Evolutionary conservation across 2,113 vertebrate genomes (phyloP), one percentile per base, ranked within the genome.

Genomic region (Oreocharis arfaki): DNA sequence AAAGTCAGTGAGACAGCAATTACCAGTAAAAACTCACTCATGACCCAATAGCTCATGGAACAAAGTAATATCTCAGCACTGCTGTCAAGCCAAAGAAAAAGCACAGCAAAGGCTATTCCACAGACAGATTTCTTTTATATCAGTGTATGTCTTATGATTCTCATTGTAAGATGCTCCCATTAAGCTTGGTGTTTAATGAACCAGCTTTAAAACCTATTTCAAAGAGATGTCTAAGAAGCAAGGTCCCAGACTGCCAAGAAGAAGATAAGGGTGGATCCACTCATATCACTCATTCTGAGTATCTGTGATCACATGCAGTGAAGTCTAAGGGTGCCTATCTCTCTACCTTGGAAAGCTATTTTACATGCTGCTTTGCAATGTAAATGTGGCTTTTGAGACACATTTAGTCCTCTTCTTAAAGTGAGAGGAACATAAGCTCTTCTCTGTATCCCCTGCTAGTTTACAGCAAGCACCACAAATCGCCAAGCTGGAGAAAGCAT

Each of bases 1-100:
- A 93, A 92, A 96, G 93, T 95, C 95, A 86, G 92, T 59, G 89
- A 96, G 84, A 96, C 56, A 69, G 79, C 93, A 84, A 86, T 87
- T 71, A 56, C 69, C 86, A 80, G 76, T 92, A 95, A 93, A 90
- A 82, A 76, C 21, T 71, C 13, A 82, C 77, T 60, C 88, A 93
- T 87, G 74, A 87, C 84, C 90, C 67, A 87, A 75, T 70, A 95
- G 61, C 64, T 94, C 90, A 88, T 12, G 28, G 84, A 95, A 86
- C 42, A 74, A 95, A 64, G 60, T 65, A 73, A 30, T 74, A 80
- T 44, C 67, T 97, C 87, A 81, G 89, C 75, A 59, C 9, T 53
- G n/a, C 91, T 89, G 64, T 63, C 91, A 79, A 91, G 50, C 27
- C 67, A 59, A 71, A 82, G 86, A 55, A 77, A 73, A 70, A 70